These are phyloP conservation scores for Uropsilus gracilis DNA, from an alignment of 2,113 vertebrate genomes.

Conservation along the genomic window DNA sequence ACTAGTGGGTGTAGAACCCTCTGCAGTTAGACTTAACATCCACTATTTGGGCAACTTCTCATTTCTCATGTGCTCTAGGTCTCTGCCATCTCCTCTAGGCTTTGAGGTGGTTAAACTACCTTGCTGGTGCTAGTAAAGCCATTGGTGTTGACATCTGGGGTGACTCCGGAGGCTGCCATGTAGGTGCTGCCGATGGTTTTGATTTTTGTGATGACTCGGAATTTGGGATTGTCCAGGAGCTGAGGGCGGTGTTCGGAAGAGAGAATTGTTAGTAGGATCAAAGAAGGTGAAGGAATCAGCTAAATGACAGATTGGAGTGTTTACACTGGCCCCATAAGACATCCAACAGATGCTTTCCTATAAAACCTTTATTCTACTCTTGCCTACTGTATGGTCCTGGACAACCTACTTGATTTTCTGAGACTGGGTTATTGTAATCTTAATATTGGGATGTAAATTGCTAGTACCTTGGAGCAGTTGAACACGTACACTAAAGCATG, in stretches of 20 bases:
- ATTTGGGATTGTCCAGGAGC: slow-evolving; percentile 96
- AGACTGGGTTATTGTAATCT: neutral
- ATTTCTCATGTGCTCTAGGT: fast-evolving
- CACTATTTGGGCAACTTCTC: neutral
- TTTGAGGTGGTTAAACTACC: slow-evolving; percentile 76
- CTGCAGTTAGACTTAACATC: no score
- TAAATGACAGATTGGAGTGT: neutral
- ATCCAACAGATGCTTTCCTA: neutral
- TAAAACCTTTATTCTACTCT: neutral
- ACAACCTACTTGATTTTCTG: neutral
- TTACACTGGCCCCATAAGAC: no score
- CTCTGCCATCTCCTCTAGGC: neutral
- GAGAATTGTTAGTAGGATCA: slow-evolving; percentile 9
- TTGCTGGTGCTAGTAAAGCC: slow-evolving; percentile 89
- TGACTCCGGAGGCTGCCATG: slow-evolving; percentile 97
- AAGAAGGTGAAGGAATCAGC: neutral
- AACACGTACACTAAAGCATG: neutral
- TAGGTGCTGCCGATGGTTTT: slow-evolving; percentile 99
- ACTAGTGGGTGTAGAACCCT: neutral
- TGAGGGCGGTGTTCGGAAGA: slow-evolving; percentile 68
- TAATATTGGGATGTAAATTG: neutral
- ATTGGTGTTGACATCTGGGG: slow-evolving; percentile 85
- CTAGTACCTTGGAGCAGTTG: neutral
- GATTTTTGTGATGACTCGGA: slow-evolving; percentile 97
- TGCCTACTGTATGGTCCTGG: neutral